Evolutionary conservation across 2,797 vertebrate species (phyloP).

Genomic region (Schizopygopsis malacanthus): DNA sequence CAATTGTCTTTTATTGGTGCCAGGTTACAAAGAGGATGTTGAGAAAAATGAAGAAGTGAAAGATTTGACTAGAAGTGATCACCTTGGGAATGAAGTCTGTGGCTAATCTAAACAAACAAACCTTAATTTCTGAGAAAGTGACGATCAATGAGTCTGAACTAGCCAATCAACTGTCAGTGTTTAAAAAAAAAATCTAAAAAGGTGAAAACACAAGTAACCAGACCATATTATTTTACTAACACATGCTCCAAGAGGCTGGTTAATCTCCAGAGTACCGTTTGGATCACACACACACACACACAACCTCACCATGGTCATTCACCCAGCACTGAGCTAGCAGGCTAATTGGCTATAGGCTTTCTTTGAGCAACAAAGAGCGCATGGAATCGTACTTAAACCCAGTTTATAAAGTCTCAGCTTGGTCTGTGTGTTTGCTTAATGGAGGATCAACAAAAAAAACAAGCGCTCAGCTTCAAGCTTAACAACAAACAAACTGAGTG

Average conservation of each 20-base stretch:
- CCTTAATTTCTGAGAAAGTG: not conserved
- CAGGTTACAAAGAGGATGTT: conserved; percentile 28
- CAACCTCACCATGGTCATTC: not conserved
- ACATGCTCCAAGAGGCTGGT: conserved; percentile 15
- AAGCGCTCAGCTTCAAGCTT: not conserved
- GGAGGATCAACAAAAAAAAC: conserved; percentile 46
- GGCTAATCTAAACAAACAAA: conserved; percentile 3
- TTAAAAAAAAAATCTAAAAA: not conserved
- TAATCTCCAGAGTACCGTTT: conserved; percentile 19
- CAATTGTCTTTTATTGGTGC: not conserved
- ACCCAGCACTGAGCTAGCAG: conserved; percentile 9
- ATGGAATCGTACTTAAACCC: conserved; percentile 30
- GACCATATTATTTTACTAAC: not conserved
- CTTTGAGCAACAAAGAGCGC: conserved; percentile 24
- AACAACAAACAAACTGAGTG: not conserved
- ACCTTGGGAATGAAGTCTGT: not conserved
- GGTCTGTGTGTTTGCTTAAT: conserved; percentile 23
- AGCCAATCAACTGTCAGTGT: not conserved
- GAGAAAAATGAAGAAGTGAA: not conserved
- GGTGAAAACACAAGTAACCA: not conserved
- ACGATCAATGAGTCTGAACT: not conserved
- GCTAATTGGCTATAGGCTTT: conserved; percentile 42
- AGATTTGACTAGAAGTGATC: not conserved
- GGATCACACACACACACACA: conserved; percentile 25
- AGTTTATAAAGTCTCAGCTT: conserved; percentile 14